Conservation (phyloP, 2,888 invertebrate genomes). For the Sphaerophoria rueppellii region DNA sequence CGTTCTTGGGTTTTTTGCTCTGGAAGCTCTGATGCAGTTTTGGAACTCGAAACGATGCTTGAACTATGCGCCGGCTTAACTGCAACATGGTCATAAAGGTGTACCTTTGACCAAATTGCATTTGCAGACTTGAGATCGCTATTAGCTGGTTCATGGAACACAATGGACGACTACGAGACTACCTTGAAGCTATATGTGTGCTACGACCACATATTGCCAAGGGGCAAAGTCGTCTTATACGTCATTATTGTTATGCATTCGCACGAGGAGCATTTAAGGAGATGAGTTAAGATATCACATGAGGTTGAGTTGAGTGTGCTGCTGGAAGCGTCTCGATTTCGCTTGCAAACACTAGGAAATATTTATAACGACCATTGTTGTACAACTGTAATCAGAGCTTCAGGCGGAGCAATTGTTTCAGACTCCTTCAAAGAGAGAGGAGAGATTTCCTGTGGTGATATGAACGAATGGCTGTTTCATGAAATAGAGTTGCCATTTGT, state of each 20-base stretch:
- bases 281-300: conserved; percentile 73
- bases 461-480: conserved; percentile 27
- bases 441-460: conserved; percentile 63
- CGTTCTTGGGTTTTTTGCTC: neutral
- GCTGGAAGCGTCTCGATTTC: conserved; percentile 12
- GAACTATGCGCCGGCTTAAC: conserved; percentile 18
- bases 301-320: conserved; percentile 40
- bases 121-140: conserved; percentile 40
- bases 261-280: conserved; percentile 66
- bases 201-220: conserved; percentile 44
- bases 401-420: conserved; percentile 68
- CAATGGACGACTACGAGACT: conserved; percentile 43
- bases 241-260: conserved; percentile 36
- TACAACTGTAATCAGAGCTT: conserved; percentile 54
- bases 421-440: conserved; percentile 42
- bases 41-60: conserved; percentile 22
- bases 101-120: conserved; percentile 64
- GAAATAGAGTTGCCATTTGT: conserved; percentile 4
- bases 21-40: neutral
- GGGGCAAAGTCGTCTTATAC: conserved; percentile 25
- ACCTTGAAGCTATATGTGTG: conserved; percentile 60
- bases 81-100: neutral
- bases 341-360: conserved; percentile 25
- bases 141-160: conserved; percentile 38
- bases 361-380: conserved; percentile 36